Evolutionary conservation across 2,797 vertebrate genomes (phyloP), one percentile per base, ranked within the genome.

Genomic region (Galagoides demidoff): DNA sequence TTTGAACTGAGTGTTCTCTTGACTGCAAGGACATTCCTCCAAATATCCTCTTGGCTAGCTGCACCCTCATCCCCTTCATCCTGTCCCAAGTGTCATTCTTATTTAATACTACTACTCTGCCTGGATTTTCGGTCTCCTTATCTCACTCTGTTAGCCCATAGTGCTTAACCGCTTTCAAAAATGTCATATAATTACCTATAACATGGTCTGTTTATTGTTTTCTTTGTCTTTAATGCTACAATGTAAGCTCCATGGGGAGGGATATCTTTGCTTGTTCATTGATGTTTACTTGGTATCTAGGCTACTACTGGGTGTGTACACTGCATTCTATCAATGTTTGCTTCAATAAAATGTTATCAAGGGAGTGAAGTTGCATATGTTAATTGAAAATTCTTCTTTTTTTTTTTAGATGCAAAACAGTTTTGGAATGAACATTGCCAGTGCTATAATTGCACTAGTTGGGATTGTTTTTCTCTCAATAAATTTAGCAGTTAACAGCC

Each of bases 351-450:
- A 63, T 37, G 3, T 45, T 74, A 37, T n/a, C 27, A 13, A 59
- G 27, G 14, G 25, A 34, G 23, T 23, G 19, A 68, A 59, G 12
- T 20, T 39, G 34, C 8, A 12, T 27, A 3, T 27, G n/a, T 49
- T 78, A 25, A 86, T 9, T 0, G 13, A 19, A 68, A 8, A 39
- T 74, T 84, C 49, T 85, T 71, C 5, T 22, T 81, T 7, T 23
- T 59, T 59, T 13, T 92, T 96, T 88, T 66, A 97, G 97, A 66
- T 90, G 31, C 10, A 89, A 17, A 86, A 27, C 78, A 93, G 49
- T 11, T 76, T 94, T 31, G 77, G 82, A 29, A 87, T 95, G 70
- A 96, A 90, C 17, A 2, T 39, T 9, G 34, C 94, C 83, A 85
- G 95, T 1, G 2, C 83, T 10, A 0, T 2, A 4, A 12, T 86